Evolutionary conservation across 2,113 vertebrate genomes (phyloP).

Genomic region (Clarias magur): DNA sequence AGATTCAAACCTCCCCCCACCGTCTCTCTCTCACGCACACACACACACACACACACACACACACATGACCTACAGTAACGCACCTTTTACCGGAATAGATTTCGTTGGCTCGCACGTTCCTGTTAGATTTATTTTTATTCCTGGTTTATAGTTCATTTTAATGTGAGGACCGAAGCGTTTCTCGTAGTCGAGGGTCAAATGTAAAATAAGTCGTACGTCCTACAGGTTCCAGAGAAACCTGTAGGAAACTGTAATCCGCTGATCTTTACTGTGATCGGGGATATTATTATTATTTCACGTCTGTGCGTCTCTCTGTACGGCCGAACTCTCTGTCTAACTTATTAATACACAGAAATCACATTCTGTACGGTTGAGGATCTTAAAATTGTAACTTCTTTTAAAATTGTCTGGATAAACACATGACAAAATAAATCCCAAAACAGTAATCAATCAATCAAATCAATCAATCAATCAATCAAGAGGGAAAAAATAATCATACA

Average conservation of each 20-base stretch:
- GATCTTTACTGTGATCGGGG: too few species aligned
- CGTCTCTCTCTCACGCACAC: background rate
- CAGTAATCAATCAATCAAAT: background rate
- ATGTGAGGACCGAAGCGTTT: background rate
- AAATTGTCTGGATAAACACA: background rate
- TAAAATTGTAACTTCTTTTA: background rate
- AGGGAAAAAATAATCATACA: background rate
- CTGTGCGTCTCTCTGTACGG: too few species aligned
- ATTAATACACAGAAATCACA: too few species aligned
- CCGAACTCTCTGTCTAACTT: too few species aligned
- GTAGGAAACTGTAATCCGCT: too few species aligned
- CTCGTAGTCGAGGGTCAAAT: background rate
- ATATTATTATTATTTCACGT: too few species aligned
- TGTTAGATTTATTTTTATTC: background rate
- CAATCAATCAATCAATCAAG: background rate
- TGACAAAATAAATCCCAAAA: too few species aligned
- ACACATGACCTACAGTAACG: background rate
- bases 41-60: too few species aligned
- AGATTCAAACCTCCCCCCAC: background rate
- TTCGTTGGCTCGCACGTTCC: background rate
- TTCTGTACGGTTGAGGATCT: too few species aligned
- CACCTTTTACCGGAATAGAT: background rate
- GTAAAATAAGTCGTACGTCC: background rate
- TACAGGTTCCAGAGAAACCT: too few species aligned
- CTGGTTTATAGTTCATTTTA: background rate